These are phyloP conservation scores for Macaria liturata DNA, from an alignment of 2,888 invertebrate species.

Conservation along the genomic window DNA sequence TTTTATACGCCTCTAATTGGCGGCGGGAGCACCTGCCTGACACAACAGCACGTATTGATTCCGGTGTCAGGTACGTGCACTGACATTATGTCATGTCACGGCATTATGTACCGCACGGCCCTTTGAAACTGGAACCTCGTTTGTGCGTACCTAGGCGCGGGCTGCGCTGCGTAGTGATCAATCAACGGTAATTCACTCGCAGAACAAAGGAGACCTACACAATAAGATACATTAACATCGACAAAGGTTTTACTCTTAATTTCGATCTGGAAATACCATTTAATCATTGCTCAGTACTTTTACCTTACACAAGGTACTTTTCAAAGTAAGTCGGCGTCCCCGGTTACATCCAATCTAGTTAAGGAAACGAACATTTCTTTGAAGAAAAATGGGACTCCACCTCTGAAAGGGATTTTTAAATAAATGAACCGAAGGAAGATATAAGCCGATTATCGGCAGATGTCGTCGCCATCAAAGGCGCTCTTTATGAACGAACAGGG, in stretches of 20 bases:
- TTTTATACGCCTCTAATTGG: conserved; percentile 22
- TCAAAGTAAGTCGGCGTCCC: conserved; percentile 7
- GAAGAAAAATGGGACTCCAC: conserved; percentile 18
- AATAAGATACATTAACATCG: conserved; percentile 3
- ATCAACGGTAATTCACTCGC: neutral
- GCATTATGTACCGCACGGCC: neutral
- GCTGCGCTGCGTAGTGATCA: neutral
- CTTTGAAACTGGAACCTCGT: neutral
- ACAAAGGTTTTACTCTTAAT: conserved; percentile 1
- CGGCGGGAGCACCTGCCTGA: conserved; percentile 13
- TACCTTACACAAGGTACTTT: conserved; percentile 2
- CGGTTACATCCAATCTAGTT: conserved; percentile 22
- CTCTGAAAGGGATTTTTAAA: conserved; percentile 32
- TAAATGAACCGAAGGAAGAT: conserved; percentile 40
- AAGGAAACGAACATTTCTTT: conserved; percentile 23
- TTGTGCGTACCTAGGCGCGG: neutral
- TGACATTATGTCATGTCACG: neutral
- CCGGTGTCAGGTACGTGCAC: conserved; percentile 3
- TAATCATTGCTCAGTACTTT: neutral
- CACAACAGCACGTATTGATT: conserved; percentile 18
- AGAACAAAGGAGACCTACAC: conserved; percentile 3
- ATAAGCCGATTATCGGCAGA: conserved; percentile 68
- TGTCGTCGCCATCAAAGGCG: conserved; percentile 34
- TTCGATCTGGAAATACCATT: conserved; percentile 7
- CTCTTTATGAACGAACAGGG: conserved; percentile 8